Conservation (phyloP, 2,113 vertebrate species). For the rabbit (Oryctolagus cuniculus) region DNA sequence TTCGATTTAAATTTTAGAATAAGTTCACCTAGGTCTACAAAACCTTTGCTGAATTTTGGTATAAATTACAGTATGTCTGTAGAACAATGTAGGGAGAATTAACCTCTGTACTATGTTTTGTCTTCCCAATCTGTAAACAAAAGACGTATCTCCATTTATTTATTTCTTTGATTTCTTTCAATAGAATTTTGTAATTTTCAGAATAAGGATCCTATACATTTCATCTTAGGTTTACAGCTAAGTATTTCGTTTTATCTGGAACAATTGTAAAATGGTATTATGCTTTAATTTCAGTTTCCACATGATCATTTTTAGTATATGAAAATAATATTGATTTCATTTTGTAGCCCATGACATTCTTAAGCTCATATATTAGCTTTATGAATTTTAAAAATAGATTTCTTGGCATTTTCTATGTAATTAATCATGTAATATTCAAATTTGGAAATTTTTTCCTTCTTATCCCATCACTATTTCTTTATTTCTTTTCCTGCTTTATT, state of each 20-base stretch:
- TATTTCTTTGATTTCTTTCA: too few species aligned
- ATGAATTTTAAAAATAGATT: neutral
- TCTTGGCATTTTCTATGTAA: neutral
- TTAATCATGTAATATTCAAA: neutral
- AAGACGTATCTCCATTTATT: neutral
- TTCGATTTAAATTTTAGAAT: slow-evolving; percentile 52
- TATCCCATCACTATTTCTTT: neutral
- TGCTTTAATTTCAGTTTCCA: neutral
- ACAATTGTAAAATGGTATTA: neutral
- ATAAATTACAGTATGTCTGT: neutral
- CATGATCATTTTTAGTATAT: too few species aligned
- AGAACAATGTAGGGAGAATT: neutral
- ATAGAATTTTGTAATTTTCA: too few species aligned
- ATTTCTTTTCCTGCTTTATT: neutral
- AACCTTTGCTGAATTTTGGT: neutral
- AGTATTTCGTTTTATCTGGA: neutral
- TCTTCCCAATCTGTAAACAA: neutral
- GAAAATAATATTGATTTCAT: neutral
- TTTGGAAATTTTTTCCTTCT: neutral
- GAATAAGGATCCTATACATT: neutral
- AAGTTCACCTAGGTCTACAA: neutral
- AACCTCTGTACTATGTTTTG: neutral
- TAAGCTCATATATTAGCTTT: neutral
- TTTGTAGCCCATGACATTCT: neutral
- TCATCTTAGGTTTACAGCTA: neutral